Percentiles rank a stretch among this genome's conserved stretches.
These are phyloP conservation scores for Lethrus apterus DNA, from an alignment of 1,140 invertebrate species.

Conservation along the genomic window DNA sequence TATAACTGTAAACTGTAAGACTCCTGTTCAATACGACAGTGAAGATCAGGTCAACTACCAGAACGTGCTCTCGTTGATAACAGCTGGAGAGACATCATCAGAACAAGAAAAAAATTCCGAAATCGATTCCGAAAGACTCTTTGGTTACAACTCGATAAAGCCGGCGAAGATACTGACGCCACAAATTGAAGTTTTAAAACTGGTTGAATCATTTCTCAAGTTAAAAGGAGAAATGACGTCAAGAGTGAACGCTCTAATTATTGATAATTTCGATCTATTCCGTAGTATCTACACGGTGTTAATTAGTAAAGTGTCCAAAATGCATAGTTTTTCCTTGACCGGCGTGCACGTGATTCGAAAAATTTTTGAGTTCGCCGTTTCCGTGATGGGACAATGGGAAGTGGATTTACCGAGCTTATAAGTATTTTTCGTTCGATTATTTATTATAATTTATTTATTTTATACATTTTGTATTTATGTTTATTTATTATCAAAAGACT, in stretches of 20 bases:
- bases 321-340: constrained; percentile 29
- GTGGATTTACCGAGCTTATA: constrained; percentile 13
- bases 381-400: constrained; percentile 25
- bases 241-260: constrained; percentile 19
- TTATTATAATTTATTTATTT: not conserved
- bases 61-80: too few species aligned
- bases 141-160: not conserved
- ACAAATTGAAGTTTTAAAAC: constrained; percentile 6
- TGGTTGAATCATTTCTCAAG: constrained; percentile 1
- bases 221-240: constrained; percentile 7
- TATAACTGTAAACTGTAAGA: constrained; percentile 1
- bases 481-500: too few species aligned
- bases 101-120: not conserved
- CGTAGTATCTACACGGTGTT: constrained; percentile 23
- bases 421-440: not conserved
- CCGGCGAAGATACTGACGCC: constrained; percentile 3
- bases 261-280: constrained; percentile 31
- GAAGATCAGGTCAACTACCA: not conserved
- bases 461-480: not conserved
- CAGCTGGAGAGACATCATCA: not conserved
- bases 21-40: too few species aligned
- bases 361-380: constrained; percentile 29
- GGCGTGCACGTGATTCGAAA: constrained; percentile 26
- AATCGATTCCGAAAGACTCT: constrained; percentile 4
- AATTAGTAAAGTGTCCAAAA: constrained; percentile 23